phyloP scores from a whole-genome alignment of 2,113 vertebrate species.

The Oryzias curvinotus region DNA sequence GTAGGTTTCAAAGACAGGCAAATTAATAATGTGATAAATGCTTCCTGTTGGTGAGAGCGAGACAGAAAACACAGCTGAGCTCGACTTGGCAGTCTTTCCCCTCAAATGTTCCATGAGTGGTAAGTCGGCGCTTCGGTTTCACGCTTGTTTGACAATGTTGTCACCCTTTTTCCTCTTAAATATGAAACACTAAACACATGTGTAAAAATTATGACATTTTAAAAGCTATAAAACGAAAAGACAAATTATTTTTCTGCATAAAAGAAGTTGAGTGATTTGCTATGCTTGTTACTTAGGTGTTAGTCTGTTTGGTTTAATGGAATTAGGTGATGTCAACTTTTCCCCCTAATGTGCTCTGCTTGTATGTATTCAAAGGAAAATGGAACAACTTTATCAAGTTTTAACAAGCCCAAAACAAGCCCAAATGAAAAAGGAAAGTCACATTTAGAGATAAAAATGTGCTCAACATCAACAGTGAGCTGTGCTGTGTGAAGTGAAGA shows the following conservation, averaged over 20 bases:
- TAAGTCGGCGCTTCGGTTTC: conserved; percentile 63
- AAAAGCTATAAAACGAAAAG: conserved; percentile 64
- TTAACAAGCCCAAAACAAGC: conserved; percentile 53
- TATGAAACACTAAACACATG: conserved; percentile 74
- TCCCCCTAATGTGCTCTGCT: conserved; percentile 47
- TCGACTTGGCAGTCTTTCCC: conserved; percentile 46
- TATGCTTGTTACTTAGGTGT: conserved; percentile 62
- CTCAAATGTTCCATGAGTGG: conserved; percentile 44
- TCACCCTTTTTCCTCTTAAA: conserved; percentile 74
- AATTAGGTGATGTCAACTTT: conserved; percentile 76
- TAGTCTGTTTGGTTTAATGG: conserved; percentile 64
- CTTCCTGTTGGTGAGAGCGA: conserved; percentile 47
- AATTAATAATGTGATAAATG: conserved; percentile 56
- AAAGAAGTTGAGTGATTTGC: conserved; percentile 74
- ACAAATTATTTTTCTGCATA: conserved; percentile 68
- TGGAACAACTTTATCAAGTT: conserved; percentile 64
- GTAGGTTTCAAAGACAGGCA: background rate
- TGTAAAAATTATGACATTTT: conserved; percentile 62
- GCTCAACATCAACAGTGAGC: conserved; percentile 72
- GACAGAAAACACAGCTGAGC: conserved; percentile 49
- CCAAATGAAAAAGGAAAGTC: conserved; percentile 40
- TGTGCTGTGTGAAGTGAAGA: conserved; percentile 84
- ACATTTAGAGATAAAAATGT: conserved; percentile 68
- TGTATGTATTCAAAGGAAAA: conserved; percentile 66
- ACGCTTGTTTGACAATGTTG: conserved; percentile 71